Conservation (phyloP, 2,797 vertebrate species). For the Hozukius guyotensis region DNA sequence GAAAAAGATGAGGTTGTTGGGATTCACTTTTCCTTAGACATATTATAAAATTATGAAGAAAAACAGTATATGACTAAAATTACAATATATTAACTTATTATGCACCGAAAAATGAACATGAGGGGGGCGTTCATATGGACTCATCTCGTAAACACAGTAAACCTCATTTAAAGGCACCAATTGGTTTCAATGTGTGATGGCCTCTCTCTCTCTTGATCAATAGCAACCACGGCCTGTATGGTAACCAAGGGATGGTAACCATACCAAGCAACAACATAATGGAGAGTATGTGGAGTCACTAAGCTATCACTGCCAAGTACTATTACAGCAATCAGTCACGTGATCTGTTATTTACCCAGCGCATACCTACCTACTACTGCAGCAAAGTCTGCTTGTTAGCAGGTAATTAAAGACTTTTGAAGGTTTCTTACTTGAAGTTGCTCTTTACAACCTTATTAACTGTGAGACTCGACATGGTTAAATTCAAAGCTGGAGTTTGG, state of each 20-base stretch:
- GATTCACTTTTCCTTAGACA: too few relatives aligned
- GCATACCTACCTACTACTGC: not conserved
- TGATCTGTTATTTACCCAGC: not conserved
- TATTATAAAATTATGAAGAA: too few relatives aligned
- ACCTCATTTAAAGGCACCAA: too few relatives aligned
- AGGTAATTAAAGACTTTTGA: not conserved
- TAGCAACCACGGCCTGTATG: not conserved
- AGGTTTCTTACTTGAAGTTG: not conserved
- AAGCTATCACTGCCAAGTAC: not conserved
- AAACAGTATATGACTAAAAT: too few relatives aligned
- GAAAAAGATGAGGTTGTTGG: too few relatives aligned
- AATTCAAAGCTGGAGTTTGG: not conserved
- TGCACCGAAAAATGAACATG: too few relatives aligned
- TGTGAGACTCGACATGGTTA: not conserved
- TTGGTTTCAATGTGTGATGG: not conserved
- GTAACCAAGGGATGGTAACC: not conserved
- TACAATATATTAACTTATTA: too few relatives aligned
- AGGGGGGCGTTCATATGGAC: too few relatives aligned
- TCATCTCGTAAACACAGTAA: too few relatives aligned
- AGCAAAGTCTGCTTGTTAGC: not conserved
- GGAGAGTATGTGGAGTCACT: not conserved
- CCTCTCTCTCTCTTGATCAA: not conserved
- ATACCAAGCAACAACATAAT: not conserved
- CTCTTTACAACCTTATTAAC: not conserved
- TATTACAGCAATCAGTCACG: conserved; percentile 3